Percentiles rank a stretch among this genome's conserved stretches.
These are phyloP conservation scores for Rhopalosiphum nymphaeae DNA, from an alignment of 2,888 invertebrate species.

Conservation along the genomic window DNA sequence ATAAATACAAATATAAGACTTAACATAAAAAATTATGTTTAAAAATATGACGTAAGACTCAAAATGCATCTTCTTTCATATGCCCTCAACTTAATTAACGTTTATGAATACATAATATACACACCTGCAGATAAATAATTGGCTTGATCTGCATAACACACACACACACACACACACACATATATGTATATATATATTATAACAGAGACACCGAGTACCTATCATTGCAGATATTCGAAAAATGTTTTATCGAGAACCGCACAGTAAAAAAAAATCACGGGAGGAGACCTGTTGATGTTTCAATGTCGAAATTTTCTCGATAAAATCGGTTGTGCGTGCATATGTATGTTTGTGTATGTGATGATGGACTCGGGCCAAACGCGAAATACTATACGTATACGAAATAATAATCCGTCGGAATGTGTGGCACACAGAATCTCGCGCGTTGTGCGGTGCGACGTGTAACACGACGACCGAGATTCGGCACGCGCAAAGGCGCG, in stretches of 20 bases:
- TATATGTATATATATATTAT: not conserved
- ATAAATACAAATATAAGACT: not conserved
- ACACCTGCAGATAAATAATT: not conserved
- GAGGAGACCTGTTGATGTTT: slow-evolving; percentile 37
- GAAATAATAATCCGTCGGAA: slow-evolving; percentile 42
- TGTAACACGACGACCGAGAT: slow-evolving; percentile 6
- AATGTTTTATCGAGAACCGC: not conserved
- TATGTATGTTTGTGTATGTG: not conserved
- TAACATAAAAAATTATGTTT: not conserved
- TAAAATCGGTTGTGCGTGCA: not conserved
- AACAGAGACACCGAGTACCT: not conserved
- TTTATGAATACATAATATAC: not conserved
- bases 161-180: not conserved
- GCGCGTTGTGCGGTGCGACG: not conserved
- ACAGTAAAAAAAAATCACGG: not conserved
- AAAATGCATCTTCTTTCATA: not conserved
- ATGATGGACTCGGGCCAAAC: slow-evolving; percentile 36
- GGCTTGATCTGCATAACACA: not conserved
- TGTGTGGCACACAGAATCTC: slow-evolving; percentile 18
- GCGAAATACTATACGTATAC: slow-evolving; percentile 21
- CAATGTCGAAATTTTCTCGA: slow-evolving; percentile 49
- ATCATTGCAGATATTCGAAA: slow-evolving; percentile 27
- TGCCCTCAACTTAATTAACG: not conserved
- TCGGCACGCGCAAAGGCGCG: slow-evolving; percentile 47
- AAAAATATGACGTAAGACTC: not conserved